Evolutionary conservation across 2,113 vertebrate species (phyloP), one percentile per base, ranked within the genome.

Genomic region (Charadrius vociferus): DNA sequence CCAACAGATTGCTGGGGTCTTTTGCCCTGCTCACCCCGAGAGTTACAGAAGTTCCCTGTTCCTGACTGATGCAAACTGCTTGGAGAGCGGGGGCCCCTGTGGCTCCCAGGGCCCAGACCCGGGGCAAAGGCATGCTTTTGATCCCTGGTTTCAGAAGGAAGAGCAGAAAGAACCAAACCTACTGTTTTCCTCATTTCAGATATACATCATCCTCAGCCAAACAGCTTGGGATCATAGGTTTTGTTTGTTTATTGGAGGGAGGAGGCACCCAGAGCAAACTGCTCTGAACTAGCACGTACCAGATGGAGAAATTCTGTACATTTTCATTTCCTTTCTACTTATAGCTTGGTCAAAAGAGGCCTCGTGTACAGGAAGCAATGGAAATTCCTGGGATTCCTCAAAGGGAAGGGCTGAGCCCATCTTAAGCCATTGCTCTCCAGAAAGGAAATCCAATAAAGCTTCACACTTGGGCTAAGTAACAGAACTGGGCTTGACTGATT

Each of bases 311-410:
- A 90, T 86, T 90, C 87, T 94, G 87, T 93, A 95, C 93, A 8
- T 96, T 97, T 88, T 95, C 72, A 95, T 94, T 97, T 96, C 97
- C 93, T 94, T 90, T 91, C 94, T 90, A 91, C 94, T 94, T 96
- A 97, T 75, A 96, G 94, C 86, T 96, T 94, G 87, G 93, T 87
- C 80, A 89, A 92, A 93, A 95, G 96, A 94, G 95, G 96, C 96
- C 95, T 97, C 95, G 7, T 55, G 79, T 63, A 88, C 97, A 97
- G 97, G 97, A 98, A 98, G 97, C 93, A 97, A 95, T 97, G 95
- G 96, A 97, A 97, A 98, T 98, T 97, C 97, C 95, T 97, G 89
- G 84, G 87, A 97, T 98, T 95, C 96, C 94, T 98, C 86, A 50
- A 83, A 94, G 85, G 90, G 93, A 96, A 94, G 94, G 96, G 93